Evolutionary conservation across 2,888 invertebrate genomes (phyloP).

Genomic region (Dicranocentrus wangi): DNA sequence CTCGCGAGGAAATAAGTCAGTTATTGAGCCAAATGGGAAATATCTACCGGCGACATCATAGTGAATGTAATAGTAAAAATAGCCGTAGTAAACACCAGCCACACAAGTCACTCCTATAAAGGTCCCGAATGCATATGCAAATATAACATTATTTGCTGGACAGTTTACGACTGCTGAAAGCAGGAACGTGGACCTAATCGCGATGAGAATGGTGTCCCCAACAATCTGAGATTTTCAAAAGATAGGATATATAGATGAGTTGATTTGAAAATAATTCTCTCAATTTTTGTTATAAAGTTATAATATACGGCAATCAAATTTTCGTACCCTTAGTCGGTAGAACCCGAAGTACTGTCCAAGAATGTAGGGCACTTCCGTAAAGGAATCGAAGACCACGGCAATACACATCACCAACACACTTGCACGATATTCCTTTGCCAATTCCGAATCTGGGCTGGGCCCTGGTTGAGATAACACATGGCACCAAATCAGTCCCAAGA

Average conservation of each 20-base stretch:
- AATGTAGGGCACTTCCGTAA: constrained; percentile 88
- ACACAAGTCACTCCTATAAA: constrained; percentile 80
- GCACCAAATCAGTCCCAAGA: constrained; percentile 90
- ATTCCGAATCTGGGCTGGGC: constrained; percentile 79
- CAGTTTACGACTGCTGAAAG: constrained; percentile 84
- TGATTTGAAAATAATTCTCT: constrained; percentile 20
- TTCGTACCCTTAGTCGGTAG: constrained; percentile 86
- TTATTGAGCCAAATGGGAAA: constrained; percentile 86
- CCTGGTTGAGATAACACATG: constrained; percentile 82
- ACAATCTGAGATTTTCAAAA: constrained; percentile 79
- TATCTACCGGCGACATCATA: constrained; percentile 80
- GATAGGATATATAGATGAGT: constrained; percentile 18
- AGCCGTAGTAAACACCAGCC: constrained; percentile 82
- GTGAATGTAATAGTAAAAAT: constrained; percentile 85
- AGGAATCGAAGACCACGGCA: constrained; percentile 89
- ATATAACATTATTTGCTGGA: constrained; percentile 84
- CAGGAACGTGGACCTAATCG: constrained; percentile 85
- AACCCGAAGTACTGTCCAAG: constrained; percentile 93
- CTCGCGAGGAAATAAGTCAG: constrained; percentile 82
- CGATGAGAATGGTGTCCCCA: constrained; percentile 85
- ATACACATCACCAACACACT: constrained; percentile 83
- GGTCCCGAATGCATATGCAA: constrained; percentile 92
- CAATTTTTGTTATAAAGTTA: background rate
- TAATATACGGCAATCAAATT: too few species aligned
- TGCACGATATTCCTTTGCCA: constrained; percentile 75